Evolutionary conservation across 2,113 vertebrate species (phyloP).

Genomic region (Ictidomys tridecemlineatus): DNA sequence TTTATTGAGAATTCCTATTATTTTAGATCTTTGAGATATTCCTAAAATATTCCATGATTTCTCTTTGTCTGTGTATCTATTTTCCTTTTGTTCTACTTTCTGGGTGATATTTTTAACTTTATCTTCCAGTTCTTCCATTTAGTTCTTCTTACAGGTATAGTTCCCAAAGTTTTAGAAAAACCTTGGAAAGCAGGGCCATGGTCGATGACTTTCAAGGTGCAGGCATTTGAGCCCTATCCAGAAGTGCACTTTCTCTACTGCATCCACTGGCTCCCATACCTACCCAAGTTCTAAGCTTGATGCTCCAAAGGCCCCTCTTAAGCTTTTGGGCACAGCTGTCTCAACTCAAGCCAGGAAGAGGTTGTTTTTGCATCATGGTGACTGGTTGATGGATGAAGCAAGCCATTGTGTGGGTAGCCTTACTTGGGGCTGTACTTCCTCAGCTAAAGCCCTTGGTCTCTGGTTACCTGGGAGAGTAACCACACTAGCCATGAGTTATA

Average conservation of each 20-base stretch:
- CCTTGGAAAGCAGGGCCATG: neutral
- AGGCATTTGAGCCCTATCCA: neutral
- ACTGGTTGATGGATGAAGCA: neutral
- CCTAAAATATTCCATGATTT: neutral
- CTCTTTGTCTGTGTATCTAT: neutral
- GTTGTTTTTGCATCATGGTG: neutral
- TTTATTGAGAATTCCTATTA: neutral
- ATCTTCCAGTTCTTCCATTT: neutral
- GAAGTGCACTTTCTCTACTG: neutral
- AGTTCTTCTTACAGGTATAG: neutral
- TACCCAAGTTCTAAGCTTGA: neutral
- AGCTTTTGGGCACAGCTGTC: neutral
- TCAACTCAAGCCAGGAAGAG: neutral
- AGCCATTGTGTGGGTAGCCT: neutral
- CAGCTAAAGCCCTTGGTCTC: neutral
- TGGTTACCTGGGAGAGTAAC: slow-evolving; percentile 22
- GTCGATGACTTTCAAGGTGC: neutral
- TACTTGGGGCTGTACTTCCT: neutral
- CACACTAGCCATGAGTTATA: neutral
- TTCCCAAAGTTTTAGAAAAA: neutral
- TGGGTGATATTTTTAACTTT: neutral
- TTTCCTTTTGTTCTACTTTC: slow-evolving; percentile 36
- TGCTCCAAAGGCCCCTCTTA: neutral
- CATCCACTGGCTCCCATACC: neutral
- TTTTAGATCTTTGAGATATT: neutral